A percentile compares a stretch with the other conserved stretches of the same genome.
Evolutionary conservation across 2,888 invertebrate genomes (phyloP).

Genomic region (Halictus quadricinctus): DNA sequence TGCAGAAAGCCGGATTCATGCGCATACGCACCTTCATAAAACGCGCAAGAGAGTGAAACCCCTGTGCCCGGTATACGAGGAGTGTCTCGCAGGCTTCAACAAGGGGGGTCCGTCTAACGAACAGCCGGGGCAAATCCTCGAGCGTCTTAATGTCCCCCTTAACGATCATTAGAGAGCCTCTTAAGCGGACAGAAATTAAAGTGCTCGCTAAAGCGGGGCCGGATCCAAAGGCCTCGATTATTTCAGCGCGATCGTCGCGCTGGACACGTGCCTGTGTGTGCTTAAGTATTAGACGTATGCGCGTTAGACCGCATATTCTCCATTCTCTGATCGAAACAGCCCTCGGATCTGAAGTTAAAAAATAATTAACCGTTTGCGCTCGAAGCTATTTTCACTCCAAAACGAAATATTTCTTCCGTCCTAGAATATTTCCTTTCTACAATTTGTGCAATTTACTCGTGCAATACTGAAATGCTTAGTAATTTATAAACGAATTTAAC

Average conservation of each 20-base stretch:
- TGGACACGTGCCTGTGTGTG: neutral
- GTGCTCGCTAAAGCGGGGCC: conserved; percentile 35
- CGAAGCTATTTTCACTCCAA: no score
- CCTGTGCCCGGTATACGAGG: conserved; percentile 24
- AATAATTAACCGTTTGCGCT: no score
- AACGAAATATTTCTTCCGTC: no score
- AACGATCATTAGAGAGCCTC: conserved; percentile 61
- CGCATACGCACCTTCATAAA: conserved; percentile 56
- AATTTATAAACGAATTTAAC: no score
- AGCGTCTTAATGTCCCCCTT: conserved; percentile 53
- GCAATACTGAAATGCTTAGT: no score
- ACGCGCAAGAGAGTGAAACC: conserved; percentile 12
- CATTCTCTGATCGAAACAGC: neutral
- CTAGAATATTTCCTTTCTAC: no score
- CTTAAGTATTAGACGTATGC: neutral
- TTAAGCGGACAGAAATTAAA: conserved; percentile 55
- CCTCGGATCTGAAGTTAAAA: neutral
- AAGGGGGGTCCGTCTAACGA: conserved; percentile 51
- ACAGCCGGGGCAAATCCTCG: conserved; percentile 14
- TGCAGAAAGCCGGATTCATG: conserved; percentile 49
- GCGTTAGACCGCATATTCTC: neutral
- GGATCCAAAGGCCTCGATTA: conserved; percentile 20
- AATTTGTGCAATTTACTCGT: no score
- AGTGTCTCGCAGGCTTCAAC: conserved; percentile 57
- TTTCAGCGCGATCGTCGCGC: no score